Evolutionary conservation across 2,113 vertebrate genomes (phyloP), one percentile per base, ranked within the genome.

Genomic region (Indicator maculatus): DNA sequence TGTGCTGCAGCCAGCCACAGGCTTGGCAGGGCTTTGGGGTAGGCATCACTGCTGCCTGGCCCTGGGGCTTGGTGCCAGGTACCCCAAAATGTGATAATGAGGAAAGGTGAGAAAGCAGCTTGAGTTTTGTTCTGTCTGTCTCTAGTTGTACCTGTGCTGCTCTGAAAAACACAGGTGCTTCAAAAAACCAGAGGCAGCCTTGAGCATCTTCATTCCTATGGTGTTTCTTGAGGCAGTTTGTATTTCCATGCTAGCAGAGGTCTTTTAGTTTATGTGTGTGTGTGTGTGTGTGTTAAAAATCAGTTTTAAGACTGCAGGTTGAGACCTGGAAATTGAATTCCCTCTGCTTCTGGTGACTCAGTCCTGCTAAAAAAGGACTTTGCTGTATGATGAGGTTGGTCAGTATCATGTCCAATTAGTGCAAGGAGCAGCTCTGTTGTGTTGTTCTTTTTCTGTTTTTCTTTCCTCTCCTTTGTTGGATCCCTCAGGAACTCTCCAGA

Each of bases 251-350:
- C 33, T 71, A 80, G 56, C 52, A 60, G 60, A 77, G n/a, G 6
- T 76, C 41, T 67, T 47, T 66, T 71, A 58, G 19, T 65, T 70
- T 80, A 77, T 86, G 36, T 36, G 36, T 36, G 36, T 36, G 36
- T 36, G 36, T 36, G 36, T 36, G 36, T 36, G 36, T 36, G 36
- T 36, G 36, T 36, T 36, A 71, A 88, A 91, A 93, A 69, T 79
- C 8, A 61, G 19, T 88, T 80, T 83, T 88, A 80, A 88, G 72
- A 74, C 72, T 91, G 55, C 72, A 1, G 1, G 24, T 77, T 88
- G 63, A 69, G 56, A 58, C 58, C 23, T 80, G 47, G 72, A 83
- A 88, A 89, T 71, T 52, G 55, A 81, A 90, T 96, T 93, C 94
- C 69, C 91, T 85, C 61, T 53, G 45, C 56, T 72, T 82, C 66